Percentiles rank a stretch among this genome's conserved stretches.
phyloP scores from a whole-genome alignment of 1,140 invertebrate species.

The Bathynomus jamesi region DNA sequence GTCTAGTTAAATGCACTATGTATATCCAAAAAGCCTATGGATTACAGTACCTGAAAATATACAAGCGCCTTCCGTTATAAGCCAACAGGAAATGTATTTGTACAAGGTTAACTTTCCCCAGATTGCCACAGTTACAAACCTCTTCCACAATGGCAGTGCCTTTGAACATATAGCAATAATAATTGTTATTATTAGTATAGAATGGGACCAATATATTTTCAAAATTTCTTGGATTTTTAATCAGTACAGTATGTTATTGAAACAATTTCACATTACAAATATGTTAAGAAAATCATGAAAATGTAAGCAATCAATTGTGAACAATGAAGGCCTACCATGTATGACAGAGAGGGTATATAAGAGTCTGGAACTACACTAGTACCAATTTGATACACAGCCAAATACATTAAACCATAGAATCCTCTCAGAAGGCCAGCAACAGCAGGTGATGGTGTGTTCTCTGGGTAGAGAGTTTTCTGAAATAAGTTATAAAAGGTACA shows the following conservation, averaged over 20 bases:
- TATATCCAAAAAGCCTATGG: too few relatives aligned
- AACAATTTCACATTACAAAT: too few relatives aligned
- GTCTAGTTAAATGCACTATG: too few relatives aligned
- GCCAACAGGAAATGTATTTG: conserved; percentile 88
- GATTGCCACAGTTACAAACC: conserved; percentile 53
- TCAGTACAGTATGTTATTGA: too few relatives aligned
- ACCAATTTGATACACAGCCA: conserved; percentile 64
- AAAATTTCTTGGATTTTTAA: too few relatives aligned
- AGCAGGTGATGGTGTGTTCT: conserved; percentile 46
- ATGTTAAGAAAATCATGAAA: too few relatives aligned
- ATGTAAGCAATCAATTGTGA: too few relatives aligned
- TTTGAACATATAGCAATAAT: conserved; percentile 37
- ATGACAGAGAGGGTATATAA: conserved; percentile 60
- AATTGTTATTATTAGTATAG: neutral
- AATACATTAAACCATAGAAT: conserved; percentile 59
- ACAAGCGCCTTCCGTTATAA: conserved; percentile 72
- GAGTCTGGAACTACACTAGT: conserved; percentile 59
- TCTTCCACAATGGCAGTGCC: conserved; percentile 54
- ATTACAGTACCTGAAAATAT: conserved; percentile 53
- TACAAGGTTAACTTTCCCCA: conserved; percentile 78
- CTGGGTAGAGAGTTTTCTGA: conserved; percentile 37
- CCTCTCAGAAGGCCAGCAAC: conserved; percentile 51
- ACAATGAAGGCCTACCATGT: conserved; percentile 50
- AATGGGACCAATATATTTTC: too few relatives aligned
- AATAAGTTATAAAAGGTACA: conserved; percentile 29